Conservation (phyloP, 2,113 vertebrate species). For the Tursiops truncatus region DNA sequence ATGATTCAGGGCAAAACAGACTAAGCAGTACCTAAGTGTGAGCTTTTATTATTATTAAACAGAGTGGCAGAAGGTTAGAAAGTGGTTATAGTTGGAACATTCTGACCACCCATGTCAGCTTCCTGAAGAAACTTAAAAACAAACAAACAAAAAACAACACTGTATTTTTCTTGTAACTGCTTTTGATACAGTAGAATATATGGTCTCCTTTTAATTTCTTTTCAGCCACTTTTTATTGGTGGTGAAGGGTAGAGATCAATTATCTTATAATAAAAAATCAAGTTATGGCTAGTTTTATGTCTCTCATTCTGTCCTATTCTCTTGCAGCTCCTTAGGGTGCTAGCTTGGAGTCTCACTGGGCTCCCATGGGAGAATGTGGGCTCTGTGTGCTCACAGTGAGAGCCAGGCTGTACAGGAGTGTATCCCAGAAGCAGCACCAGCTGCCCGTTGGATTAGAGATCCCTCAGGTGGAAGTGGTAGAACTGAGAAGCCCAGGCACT, state of each 20-base stretch:
- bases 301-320: neutral
- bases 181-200: neutral
- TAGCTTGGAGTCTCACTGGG: neutral
- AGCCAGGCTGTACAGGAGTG: neutral
- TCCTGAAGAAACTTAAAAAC: neutral
- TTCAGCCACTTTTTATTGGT: neutral
- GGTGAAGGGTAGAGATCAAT: neutral
- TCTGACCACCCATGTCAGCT: neutral
- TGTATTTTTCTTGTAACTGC: conserved; percentile 34
- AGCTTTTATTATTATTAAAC: neutral
- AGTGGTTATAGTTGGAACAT: neutral
- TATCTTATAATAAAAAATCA: neutral
- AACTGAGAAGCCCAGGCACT: neutral
- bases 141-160: neutral
- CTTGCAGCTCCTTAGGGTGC: neutral
- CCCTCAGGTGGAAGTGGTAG: neutral
- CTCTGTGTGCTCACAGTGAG: neutral
- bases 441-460: neutral
- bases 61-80: neutral
- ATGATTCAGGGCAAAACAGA: neutral
- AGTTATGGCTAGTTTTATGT: neutral
- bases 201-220: neutral
- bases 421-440: neutral
- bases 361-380: neutral
- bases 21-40: neutral